Percentiles rank a stretch among this genome's conserved stretches.
Conservation (phyloP, 2,113 vertebrate genomes). For the Trichomycterus rosablanca region DNA sequence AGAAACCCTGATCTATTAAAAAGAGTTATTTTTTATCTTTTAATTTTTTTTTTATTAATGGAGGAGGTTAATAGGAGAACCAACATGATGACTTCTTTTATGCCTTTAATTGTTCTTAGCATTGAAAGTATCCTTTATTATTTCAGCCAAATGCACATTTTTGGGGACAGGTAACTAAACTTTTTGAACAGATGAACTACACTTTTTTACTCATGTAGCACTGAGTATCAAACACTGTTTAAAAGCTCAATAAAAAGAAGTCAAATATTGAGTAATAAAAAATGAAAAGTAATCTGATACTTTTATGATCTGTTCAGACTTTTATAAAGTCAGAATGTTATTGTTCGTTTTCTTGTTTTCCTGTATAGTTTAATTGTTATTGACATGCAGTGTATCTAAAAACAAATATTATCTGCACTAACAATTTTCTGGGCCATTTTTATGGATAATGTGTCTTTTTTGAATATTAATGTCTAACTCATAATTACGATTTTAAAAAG, state of each 20-base stretch:
- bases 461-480: conserved; percentile 32
- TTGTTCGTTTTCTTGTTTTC: conserved; percentile 30
- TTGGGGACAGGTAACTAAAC: conserved; percentile 47
- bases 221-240: conserved; percentile 88
- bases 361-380: conserved; percentile 51
- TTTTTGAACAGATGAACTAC: too few species aligned
- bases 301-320: conserved; percentile 63
- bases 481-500: conserved; percentile 23
- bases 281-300: conserved; percentile 65
- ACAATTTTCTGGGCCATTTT: conserved; percentile 59
- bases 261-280: conserved; percentile 49
- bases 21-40: conserved; percentile 29
- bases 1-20: conserved; percentile 3
- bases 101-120: conserved; percentile 38
- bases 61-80: conserved; percentile 11
- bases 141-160: conserved; percentile 51
- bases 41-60: conserved; percentile 12
- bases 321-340: conserved; percentile 66
- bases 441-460: conserved; percentile 41
- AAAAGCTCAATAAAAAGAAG: conserved; percentile 50
- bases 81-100: conserved; percentile 35
- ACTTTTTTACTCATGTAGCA: conserved; percentile 71
- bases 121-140: conserved; percentile 65
- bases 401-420: conserved; percentile 63
- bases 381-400: background rate